Percentiles rank a stretch among this genome's conserved stretches.
These are phyloP conservation scores for Chrysopa pallens DNA, from an alignment of 1,140 invertebrate species.

Conservation along the genomic window DNA sequence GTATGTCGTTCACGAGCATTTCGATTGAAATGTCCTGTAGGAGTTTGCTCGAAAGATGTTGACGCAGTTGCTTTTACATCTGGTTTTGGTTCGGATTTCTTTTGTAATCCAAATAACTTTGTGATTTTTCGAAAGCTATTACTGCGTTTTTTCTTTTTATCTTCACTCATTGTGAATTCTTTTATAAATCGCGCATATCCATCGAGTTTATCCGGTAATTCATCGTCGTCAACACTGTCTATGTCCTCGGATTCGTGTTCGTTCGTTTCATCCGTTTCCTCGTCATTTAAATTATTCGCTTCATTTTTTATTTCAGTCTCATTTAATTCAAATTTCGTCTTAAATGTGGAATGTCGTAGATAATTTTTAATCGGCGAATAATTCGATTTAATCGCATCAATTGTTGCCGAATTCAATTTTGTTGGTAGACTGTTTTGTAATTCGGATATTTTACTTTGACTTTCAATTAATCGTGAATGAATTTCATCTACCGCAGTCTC, in stretches of 20 bases:
- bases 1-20: conserved; percentile 13
- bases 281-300: not conserved
- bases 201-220: conserved; percentile 12
- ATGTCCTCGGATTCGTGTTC: conserved; percentile 6
- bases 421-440: conserved; percentile 3
- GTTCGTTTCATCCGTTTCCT: not conserved
- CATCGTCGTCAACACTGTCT: conserved; percentile 10
- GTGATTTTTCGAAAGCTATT: conserved; percentile 15
- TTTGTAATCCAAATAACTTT: conserved; percentile 2
- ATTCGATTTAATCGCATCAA: conserved; percentile 3
- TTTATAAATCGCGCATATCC: conserved; percentile 15
- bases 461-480: not conserved
- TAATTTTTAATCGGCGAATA: not conserved
- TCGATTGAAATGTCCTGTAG: conserved; percentile 12
- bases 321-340: conserved; percentile 1
- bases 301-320: not conserved
- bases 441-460: not conserved
- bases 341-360: not conserved
- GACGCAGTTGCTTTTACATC: conserved; percentile 8
- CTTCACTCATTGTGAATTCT: conserved; percentile 12
- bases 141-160: conserved; percentile 14
- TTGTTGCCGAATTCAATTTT: conserved; percentile 4
- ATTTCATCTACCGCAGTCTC: too few relatives aligned
- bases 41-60: conserved; percentile 17
- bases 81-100: conserved; percentile 6